A percentile compares a stretch with the other conserved stretches of the same genome.
phyloP scores from a whole-genome alignment of 2,113 vertebrate species.

The Anthoscopus minutus region DNA sequence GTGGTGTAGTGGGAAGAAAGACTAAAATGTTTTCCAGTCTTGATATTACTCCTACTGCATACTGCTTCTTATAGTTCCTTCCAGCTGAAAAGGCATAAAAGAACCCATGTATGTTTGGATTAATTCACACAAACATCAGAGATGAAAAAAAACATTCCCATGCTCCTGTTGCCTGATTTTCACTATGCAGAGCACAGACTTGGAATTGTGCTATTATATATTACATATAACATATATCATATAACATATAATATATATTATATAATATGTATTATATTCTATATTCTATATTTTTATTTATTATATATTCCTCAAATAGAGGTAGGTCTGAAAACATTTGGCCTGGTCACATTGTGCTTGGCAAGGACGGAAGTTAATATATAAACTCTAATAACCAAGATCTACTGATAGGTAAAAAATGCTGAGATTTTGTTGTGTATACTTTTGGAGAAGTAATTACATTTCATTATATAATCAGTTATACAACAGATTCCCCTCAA shows the following conservation, averaged over 20 bases:
- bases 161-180: not conserved
- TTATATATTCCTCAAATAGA: not conserved
- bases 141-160: not conserved
- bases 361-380: not conserved
- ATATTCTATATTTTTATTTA: not conserved
- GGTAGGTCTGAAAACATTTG: slow-evolving; percentile 2
- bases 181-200: not conserved
- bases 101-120: not conserved
- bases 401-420: slow-evolving; percentile 2
- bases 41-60: not conserved
- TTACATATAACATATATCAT: not conserved
- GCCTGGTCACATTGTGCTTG: not conserved
- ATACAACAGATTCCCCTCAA: slow-evolving; percentile 1
- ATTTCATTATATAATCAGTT: slow-evolving; percentile 26
- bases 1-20: not conserved
- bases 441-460: slow-evolving; percentile 38
- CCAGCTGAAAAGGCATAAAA: not conserved
- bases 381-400: slow-evolving; percentile 11
- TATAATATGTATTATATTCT: not conserved
- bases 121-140: not conserved
- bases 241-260: not conserved
- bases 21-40: not conserved
- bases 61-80: not conserved
- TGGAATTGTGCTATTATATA: not conserved
- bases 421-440: slow-evolving; percentile 29